These are phyloP conservation scores for Peromyscus leucopus DNA, from an alignment of 2,113 vertebrate genomes.

Conservation along the genomic window DNA sequence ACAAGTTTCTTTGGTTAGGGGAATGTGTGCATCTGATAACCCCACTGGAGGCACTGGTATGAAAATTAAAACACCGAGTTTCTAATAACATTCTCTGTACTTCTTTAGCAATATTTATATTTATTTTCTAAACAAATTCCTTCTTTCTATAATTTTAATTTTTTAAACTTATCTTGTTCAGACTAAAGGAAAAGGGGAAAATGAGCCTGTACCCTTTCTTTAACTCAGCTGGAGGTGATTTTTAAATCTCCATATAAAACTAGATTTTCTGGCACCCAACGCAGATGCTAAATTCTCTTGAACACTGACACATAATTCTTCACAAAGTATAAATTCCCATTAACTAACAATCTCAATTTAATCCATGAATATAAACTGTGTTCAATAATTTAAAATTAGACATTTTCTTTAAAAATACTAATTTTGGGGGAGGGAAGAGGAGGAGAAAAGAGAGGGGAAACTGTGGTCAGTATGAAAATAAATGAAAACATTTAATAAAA, in stretches of 20 bases:
- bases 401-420: too few species aligned
- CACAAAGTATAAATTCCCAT: neutral
- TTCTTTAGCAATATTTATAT: neutral
- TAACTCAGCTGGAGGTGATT: neutral
- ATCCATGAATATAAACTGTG: neutral
- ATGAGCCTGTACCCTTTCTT: neutral
- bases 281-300: neutral
- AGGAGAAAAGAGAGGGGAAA: too few species aligned
- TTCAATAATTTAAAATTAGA: neutral
- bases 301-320: neutral
- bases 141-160: neutral
- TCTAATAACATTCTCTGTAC: neutral
- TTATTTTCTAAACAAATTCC: neutral
- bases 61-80: neutral
- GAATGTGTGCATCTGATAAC: neutral
- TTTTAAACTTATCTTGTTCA: neutral
- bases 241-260: neutral
- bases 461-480: too few species aligned
- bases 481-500: too few species aligned
- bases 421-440: too few species aligned
- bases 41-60: neutral
- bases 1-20: neutral
- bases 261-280: neutral
- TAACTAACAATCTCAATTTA: neutral
- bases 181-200: neutral